Percentiles rank a stretch among this genome's conserved stretches.
These are phyloP conservation scores for Tringa solitaria DNA, from an alignment of 2,113 vertebrate species.

Conservation along the genomic window DNA sequence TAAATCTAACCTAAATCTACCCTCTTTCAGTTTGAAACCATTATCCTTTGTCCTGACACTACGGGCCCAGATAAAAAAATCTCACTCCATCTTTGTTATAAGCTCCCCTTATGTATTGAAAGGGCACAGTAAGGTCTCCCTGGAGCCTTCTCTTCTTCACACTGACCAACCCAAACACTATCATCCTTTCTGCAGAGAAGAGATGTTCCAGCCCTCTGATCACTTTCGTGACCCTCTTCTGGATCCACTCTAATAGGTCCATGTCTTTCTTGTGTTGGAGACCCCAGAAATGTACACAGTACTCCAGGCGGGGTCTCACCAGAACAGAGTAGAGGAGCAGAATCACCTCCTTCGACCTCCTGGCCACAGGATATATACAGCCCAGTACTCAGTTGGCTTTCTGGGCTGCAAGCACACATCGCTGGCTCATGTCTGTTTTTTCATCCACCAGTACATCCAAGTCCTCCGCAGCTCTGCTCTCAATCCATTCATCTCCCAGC, in stretches of 20 bases:
- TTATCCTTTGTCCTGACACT: background rate
- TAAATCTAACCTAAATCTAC: background rate
- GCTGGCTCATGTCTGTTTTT: too few relatives aligned
- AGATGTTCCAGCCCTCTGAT: background rate
- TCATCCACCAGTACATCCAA: background rate
- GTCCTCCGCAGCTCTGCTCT: rapidly evolving
- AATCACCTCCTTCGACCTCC: too few relatives aligned
- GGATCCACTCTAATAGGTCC: background rate
- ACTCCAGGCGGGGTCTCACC: background rate
- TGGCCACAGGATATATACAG: background rate
- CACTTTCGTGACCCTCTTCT: background rate
- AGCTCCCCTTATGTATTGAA: background rate
- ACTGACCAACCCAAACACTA: background rate
- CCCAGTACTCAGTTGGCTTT: background rate
- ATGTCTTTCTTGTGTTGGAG: background rate
- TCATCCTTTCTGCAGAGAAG: background rate
- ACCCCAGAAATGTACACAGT: background rate
- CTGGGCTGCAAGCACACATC: background rate
- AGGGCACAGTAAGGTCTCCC: background rate
- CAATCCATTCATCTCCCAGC: background rate
- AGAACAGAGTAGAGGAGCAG: background rate
- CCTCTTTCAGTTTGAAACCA: background rate
- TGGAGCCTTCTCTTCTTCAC: background rate
- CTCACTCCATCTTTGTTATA: background rate
- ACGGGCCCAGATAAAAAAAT: background rate